Base-by-base conservation (phyloP, 2,888 invertebrate genomes). In the Drosophila pseudotalamancana region DNA sequence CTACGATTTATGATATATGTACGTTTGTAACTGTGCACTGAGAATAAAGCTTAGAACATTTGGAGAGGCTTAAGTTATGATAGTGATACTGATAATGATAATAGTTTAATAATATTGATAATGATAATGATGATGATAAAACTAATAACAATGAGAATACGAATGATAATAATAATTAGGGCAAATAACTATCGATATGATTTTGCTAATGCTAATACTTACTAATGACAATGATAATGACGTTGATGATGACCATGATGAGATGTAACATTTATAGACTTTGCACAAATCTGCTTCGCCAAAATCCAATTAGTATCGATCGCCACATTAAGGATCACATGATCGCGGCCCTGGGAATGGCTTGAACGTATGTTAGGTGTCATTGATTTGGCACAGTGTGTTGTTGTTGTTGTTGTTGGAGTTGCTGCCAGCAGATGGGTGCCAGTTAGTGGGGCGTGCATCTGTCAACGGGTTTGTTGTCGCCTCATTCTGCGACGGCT, bases 391-490 rank as follows among this genome's bases (percentile, higher is more conserved):
- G 42, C 39, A 8, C 51, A 69, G 71, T 69, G 68, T 69, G 19
- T 29, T 16, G 31, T 8, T 42, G 35, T 14, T 39, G 31, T 14
- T 43, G 54, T 23, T 45, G 21, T 32, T 21, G 31, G 35, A 35
- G 60, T 31, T 14, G 12, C 1, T 12, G 45, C 43, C 64, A 64
- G 49, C 66, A 66, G 78, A 77, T 62, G 60, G 65, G 55, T 48
- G 57, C 64, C 74, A 60, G 64, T 63, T 67, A 77, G 72, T 72
- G 77, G 68, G 74, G 56, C 61, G 69, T 62, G 42, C 40, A 64
- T 69, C 83, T 86, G 79, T 86, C 79, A 80, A 83, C 79, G 83
- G 77, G 79, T 86, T 86, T 79, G 62, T 76, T 76, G 80, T 67
- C 66, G 80, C 67, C 68, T 76, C 67, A 53, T 60, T 57, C 61